phyloP scores from a whole-genome alignment of 2,888 invertebrate species.

The Electrophaes corylata region DNA sequence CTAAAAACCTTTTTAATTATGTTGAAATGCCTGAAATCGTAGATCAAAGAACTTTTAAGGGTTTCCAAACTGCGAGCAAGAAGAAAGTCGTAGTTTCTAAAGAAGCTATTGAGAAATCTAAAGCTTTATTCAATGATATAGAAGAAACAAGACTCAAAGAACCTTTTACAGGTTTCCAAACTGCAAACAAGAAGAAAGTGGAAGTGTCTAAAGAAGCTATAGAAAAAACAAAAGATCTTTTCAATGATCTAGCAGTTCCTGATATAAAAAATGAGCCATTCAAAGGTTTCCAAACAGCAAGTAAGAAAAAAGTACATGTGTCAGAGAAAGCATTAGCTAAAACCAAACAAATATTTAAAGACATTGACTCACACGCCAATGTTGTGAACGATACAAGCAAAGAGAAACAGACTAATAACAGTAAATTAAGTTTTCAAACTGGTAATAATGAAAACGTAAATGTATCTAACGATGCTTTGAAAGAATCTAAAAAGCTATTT shows the following conservation, averaged over 20 bases:
- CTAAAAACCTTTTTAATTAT: slow-evolving; percentile 18
- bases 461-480: slow-evolving; percentile 41
- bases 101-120: slow-evolving; percentile 47
- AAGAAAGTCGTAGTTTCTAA: slow-evolving; percentile 57
- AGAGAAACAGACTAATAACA: neutral
- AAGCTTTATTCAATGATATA: slow-evolving; percentile 51
- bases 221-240: slow-evolving; percentile 14
- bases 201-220: slow-evolving; percentile 20
- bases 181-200: slow-evolving; percentile 19
- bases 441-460: slow-evolving; percentile 39
- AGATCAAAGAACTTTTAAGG: slow-evolving; percentile 35
- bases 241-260: slow-evolving; percentile 11
- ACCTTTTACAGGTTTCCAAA: slow-evolving; percentile 16
- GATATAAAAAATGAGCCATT: neutral
- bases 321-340: slow-evolving; percentile 54
- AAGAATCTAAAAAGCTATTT: slow-evolving; percentile 47
- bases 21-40: neutral
- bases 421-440: slow-evolving; percentile 29
- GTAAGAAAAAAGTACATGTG: slow-evolving; percentile 53
- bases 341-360: slow-evolving; percentile 49
- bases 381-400: slow-evolving; percentile 4
- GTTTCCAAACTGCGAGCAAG: slow-evolving; percentile 67
- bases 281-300: slow-evolving; percentile 58
- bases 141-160: neutral
- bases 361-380: slow-evolving; percentile 10